Evolutionary conservation across 1,140 invertebrate genomes (phyloP).

Genomic region (Diabrotica undecimpunctata): DNA sequence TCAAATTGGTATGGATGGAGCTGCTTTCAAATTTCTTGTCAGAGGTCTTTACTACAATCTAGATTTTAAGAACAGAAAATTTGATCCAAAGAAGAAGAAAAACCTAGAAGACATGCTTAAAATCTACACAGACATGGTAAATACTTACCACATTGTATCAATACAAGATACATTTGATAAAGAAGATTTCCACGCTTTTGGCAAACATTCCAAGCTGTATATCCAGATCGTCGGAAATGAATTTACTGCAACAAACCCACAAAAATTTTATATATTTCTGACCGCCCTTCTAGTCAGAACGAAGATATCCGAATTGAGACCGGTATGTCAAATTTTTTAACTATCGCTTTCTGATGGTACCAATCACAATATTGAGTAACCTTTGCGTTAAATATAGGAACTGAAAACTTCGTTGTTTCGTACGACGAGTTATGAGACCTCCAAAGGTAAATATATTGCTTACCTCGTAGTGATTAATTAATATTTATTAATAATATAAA

Average conservation of each 20-base stretch:
- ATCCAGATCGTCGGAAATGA: slow-evolving; percentile 97
- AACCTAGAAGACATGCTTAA: slow-evolving; percentile 79
- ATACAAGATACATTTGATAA: slow-evolving; percentile 99
- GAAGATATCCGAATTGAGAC: too few species aligned
- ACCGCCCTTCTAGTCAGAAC: too few species aligned
- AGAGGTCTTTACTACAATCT: slow-evolving; percentile 87
- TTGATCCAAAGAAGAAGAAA: slow-evolving; percentile 75
- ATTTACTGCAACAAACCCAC: slow-evolving; percentile 88
- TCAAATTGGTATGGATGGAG: slow-evolving; percentile 99
- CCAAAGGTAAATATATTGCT: too few species aligned
- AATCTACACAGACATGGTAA: slow-evolving; percentile 87
- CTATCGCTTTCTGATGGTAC: too few species aligned
- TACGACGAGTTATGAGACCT: too few species aligned
- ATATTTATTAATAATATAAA: too few species aligned
- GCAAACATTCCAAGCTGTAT: slow-evolving; percentile 66
- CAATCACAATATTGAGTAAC: too few species aligned
- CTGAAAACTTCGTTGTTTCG: too few species aligned
- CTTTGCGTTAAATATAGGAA: too few species aligned
- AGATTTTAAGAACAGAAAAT: slow-evolving; percentile 95
- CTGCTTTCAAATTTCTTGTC: slow-evolving; percentile 92
- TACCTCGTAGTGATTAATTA: too few species aligned
- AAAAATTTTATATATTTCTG: too few species aligned
- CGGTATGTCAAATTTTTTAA: too few species aligned
- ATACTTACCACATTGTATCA: slow-evolving; percentile 93
- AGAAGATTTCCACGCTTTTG: slow-evolving; percentile 96